Evolutionary conservation across 2,797 vertebrate genomes (phyloP).

Genomic region (Hephaestus fuliginosus): DNA sequence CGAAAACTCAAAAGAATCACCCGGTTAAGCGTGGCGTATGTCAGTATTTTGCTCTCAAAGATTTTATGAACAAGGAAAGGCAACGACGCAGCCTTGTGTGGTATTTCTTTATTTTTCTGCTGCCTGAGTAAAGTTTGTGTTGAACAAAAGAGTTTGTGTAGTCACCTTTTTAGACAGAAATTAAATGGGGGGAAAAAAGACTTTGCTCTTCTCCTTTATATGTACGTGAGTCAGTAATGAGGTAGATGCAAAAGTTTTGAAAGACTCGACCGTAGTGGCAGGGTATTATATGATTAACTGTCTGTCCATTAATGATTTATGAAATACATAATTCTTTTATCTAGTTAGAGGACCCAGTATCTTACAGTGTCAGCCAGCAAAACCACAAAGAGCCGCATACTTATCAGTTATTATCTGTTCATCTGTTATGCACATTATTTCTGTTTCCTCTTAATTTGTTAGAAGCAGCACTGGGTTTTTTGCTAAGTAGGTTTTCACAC

Average conservation of each 20-base stretch:
- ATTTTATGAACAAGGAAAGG: conserved; percentile 13
- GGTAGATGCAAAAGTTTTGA: not conserved
- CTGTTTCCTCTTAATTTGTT: too few relatives aligned
- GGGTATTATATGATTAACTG: not conserved
- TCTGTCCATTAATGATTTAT: not conserved
- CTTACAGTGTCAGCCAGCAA: not conserved
- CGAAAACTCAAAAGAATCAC: conserved; percentile 14
- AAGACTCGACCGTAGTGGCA: not conserved
- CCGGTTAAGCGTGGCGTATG: conserved; percentile 4
- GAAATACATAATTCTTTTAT: not conserved
- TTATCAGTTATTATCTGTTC: not conserved
- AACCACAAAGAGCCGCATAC: not conserved
- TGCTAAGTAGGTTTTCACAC: too few relatives aligned
- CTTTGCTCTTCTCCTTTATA: not conserved
- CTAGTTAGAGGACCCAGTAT: not conserved
- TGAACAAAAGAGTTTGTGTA: not conserved
- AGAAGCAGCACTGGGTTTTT: too few relatives aligned
- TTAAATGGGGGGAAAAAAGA: not conserved
- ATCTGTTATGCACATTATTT: too few relatives aligned
- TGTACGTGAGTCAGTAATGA: not conserved
- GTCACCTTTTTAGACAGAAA: not conserved
- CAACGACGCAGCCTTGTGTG: not conserved
- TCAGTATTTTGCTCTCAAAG: conserved; percentile 42
- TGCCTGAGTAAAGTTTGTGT: not conserved
- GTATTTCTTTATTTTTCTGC: conserved; percentile 5